Conservation (phyloP, 2,113 vertebrate genomes). For the Trogon surrucura region DNA sequence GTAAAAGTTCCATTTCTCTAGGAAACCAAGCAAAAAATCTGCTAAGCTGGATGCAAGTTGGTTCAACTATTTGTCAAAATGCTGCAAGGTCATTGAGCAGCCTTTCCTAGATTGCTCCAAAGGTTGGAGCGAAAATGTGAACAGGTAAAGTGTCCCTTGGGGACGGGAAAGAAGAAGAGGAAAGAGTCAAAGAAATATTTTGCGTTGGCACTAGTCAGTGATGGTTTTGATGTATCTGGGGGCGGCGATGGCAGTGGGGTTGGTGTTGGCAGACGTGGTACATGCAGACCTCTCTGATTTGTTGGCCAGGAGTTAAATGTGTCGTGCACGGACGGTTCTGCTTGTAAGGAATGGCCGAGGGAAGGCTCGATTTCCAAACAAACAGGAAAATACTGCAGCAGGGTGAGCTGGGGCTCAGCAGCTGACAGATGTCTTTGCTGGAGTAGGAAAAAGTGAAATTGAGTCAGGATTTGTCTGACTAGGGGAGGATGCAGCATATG, state of each 20-base stretch:
- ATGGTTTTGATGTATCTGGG: not conserved
- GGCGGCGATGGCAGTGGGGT: not conserved
- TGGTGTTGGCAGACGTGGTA: not conserved
- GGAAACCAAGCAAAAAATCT: conserved; percentile 46
- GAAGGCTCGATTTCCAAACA: not conserved
- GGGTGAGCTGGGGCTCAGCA: not conserved
- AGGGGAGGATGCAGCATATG: not conserved
- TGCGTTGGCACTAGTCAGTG: not conserved
- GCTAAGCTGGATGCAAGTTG: not conserved
- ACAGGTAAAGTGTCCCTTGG: not conserved
- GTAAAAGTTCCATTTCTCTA: conserved; percentile 20
- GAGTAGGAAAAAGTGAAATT: not conserved
- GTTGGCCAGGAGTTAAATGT: not conserved
- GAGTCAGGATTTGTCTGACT: not conserved
- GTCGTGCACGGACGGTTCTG: rapidly evolving
- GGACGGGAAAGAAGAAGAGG: not conserved
- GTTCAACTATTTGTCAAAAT: not conserved
- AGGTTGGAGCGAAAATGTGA: not conserved
- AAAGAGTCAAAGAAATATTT: not conserved
- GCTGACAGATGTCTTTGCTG: not conserved
- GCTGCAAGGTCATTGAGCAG: not conserved
- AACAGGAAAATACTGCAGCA: not conserved
- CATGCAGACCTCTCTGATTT: not conserved
- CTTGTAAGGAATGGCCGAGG: not conserved
- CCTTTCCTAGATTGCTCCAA: not conserved